Evolutionary conservation across 2,888 invertebrate genomes (phyloP), one percentile per base, ranked within the genome.

Genomic region (Liodrosophila aerea): DNA sequence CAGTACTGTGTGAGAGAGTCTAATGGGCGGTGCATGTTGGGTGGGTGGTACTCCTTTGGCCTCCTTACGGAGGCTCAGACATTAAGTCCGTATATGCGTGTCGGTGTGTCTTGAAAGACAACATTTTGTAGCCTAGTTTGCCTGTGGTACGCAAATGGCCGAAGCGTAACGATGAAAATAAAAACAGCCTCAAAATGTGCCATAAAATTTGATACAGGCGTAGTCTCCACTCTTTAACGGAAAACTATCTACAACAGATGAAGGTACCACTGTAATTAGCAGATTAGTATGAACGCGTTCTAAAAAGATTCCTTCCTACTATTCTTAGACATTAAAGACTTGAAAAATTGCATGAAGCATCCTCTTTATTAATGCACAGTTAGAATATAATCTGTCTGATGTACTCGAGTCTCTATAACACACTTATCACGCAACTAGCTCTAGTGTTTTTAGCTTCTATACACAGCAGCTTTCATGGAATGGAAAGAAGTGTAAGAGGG

Each of bases 161-260:
- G 85, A 85, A 82, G 78, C 78, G 78, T 82, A 74, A 66, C 78
- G 85, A 82, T 85, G 82, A 68, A 82, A 77, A 74, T 87, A 88
- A 87, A 88, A 87, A 87, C 86, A 85, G 81, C 85, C 86, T 73
- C 78, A 85, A 87, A 86, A 83, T 87, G 84, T 82, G 80, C 83
- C 77, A 87, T 87, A 86, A 86, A 85, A 88, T 87, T 75, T 78
- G 45, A 53, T n/a, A n/a, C n/a, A n/a, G n/a, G n/a, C n/a, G n/a
- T n/a, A n/a, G n/a, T n/a, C n/a, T n/a, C n/a, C n/a, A n/a, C n/a
- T n/a, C n/a, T n/a, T n/a, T n/a, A 54, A 18, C 65, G 65, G 41
- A 30, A 53, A 60, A 49, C 34, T 22, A 39, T 12, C n/a, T 43
- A 39, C 50, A 54, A 73, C 53, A 51, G 73, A 54, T 66, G 57